Base-by-base conservation (phyloP, 2,113 vertebrate genomes). In the Anhinga rufa region DNA sequence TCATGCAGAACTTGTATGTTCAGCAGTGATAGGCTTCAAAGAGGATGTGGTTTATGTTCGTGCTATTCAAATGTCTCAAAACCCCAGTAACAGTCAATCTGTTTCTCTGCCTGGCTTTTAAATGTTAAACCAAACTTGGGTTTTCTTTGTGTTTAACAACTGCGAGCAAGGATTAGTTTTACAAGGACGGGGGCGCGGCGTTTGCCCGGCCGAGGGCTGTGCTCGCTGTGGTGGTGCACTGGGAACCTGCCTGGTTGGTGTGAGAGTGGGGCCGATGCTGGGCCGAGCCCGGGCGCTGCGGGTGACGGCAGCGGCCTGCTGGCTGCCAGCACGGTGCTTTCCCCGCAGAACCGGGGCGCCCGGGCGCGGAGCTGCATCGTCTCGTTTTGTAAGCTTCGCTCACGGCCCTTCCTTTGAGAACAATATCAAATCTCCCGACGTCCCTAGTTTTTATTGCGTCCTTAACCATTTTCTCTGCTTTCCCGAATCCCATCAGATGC, bases 341-440 rank as follows among this genome's bases (percentile, higher is more conserved):
- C 34, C 29, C 40, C 2, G 1, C 40, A 24, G 48, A 22, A 71
- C 12, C 3, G 1, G 62, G 57, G 40, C 6, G 3, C 40, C 49
- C 28, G 7, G 19, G 2, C 38, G 1, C 2, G 1, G 5, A 22
- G 48, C n/a, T 9, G 0, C 48, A 2, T 14, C 13, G 0, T 26
- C 19, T 32, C 31, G 6, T 44, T 34, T 8, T 7, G 26, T 21
- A 4, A 4, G 28, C 34, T 36, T 22, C 36, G 1, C 42, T 17
- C 22, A 1, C 2, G 25, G 20, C 20, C 48, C 61, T 42, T 57
- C 54, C 40, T 9, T 32, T 10, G 25, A 69, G n/a, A 54, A 12
- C 4, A 31, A 19, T 10, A n/a, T 3, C 12, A 22, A 29, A 21
- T 2, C 12, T 8, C 79, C 29, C 48, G 1, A 2, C 14, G 7